A percentile compares a stretch with the other conserved stretches of the same genome.
Conservation (phyloP, 2,113 vertebrate genomes). For the Malurus elegans region DNA sequence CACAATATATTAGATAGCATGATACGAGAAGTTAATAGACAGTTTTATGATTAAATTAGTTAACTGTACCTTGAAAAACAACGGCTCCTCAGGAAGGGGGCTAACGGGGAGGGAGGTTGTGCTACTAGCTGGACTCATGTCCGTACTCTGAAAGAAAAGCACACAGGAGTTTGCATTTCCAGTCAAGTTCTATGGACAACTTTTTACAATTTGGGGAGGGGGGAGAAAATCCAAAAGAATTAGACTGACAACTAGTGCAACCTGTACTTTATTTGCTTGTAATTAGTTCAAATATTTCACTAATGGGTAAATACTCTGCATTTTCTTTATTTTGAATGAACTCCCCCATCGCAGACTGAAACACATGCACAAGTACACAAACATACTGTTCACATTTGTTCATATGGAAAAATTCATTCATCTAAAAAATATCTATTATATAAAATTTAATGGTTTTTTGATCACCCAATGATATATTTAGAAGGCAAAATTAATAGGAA, state of each 20-base stretch:
- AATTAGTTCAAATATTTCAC: background rate
- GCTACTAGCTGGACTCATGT: slow-evolving; percentile 93
- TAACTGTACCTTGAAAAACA: slow-evolving; percentile 89
- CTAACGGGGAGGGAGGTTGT: slow-evolving; percentile 92
- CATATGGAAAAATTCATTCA: accelerated
- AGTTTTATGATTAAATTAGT: background rate
- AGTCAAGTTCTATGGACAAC: background rate
- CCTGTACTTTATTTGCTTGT: background rate
- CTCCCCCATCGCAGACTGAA: background rate
- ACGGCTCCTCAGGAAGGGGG: slow-evolving; percentile 87
- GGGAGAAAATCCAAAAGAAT: background rate
- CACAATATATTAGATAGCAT: background rate
- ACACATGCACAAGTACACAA: background rate
- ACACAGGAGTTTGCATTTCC: background rate
- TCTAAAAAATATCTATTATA: background rate
- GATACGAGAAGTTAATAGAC: background rate
- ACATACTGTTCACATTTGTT: background rate
- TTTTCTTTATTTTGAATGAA: background rate
- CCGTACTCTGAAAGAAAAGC: slow-evolving; percentile 82
- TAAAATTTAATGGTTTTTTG: background rate
- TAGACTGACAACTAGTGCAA: background rate
- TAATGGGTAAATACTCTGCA: background rate
- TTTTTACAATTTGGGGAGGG: background rate
- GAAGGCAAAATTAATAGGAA: background rate
- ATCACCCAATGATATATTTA: background rate